Evolutionary conservation across 2,113 vertebrate species (phyloP).

Genomic region (Strix uralensis): DNA sequence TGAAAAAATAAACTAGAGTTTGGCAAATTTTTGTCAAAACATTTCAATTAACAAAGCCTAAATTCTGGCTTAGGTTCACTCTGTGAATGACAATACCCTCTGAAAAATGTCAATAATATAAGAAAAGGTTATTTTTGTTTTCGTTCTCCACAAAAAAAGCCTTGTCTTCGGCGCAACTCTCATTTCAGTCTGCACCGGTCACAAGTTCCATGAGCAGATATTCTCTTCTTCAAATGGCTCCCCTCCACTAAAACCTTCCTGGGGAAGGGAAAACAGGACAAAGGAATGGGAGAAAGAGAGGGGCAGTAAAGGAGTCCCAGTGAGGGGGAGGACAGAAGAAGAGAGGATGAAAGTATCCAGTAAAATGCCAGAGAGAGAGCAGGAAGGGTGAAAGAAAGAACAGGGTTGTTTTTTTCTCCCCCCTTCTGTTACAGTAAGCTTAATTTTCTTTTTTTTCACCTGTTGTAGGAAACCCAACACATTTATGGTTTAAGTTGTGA

Average conservation of each 20-base stretch:
- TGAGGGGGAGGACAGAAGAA: not conserved
- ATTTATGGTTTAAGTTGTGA: not conserved
- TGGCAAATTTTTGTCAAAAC: not conserved
- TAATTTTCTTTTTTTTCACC: not conserved
- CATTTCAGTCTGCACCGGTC: not conserved
- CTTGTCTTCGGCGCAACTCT: not conserved
- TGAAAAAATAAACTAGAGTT: not conserved
- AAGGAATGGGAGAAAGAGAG: not conserved
- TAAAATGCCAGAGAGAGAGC: not conserved
- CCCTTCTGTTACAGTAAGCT: not conserved
- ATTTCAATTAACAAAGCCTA: not conserved
- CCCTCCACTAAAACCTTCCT: not conserved
- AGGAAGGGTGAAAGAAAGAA: not conserved
- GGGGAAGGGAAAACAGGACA: not conserved
- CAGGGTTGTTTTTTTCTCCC: not conserved
- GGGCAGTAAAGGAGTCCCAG: not conserved
- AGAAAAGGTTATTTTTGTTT: not conserved
- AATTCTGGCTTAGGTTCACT: not conserved
- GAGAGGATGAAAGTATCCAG: not conserved
- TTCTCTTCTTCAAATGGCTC: not conserved
- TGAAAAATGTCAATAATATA: not conserved
- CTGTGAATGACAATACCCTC: not conserved
- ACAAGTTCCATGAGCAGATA: not conserved
- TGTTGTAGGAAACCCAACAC: not conserved
- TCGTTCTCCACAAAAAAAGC: not conserved